Base-by-base conservation (phyloP, 2,797 vertebrate genomes). In the Bufotes viridis region DNA sequence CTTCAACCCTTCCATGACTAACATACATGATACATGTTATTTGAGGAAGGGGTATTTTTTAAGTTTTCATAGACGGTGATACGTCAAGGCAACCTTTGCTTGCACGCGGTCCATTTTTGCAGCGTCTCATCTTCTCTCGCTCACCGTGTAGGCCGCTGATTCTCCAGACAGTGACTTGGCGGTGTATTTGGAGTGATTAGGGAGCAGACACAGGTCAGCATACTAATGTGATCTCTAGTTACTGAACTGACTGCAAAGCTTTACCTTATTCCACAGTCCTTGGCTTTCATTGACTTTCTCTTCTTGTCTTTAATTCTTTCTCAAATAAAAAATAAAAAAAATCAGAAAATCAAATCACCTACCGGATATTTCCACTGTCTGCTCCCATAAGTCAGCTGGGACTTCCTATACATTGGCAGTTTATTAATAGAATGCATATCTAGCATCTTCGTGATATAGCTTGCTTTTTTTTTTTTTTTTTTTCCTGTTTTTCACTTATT, bases 171-270 rank as follows among this genome's bases (percentile, higher is more conserved):
- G 24, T 22, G 67, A 58, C 53, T 74, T 72, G 69, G 49, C 81
- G 17, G 26, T 22, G 69, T 58, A 84, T 55, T 60, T 58, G 65
- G 65, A 72, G 81, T 72, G 81, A 83, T 83, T 83, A 83, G n/a
- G 26, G n/a, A 42, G 3, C 82, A 69, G 82, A 15, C 53, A n/a
- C 26, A 42, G 82, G 53, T 60, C 82, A 10, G 69, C 11, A 84
- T 84, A 84, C 82, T 84, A 74, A 84, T 74, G 79, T 42, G 1
- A 11, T 79, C 29, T 81, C 79, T 63, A 11, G 26, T 60, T 10
- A 10, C 57, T 42, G 78, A 34, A 6, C 78, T 8, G 78, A 20
- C 13, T 34, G 26, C 6, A 18, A 20, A 75, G 42, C 13, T 75
- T 51, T 0, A n/a, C 34, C 24, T 78, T 78, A 55, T 29, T 58